Base-by-base conservation (phyloP, 2,797 vertebrate species). In the Pangasius mekongensis region DNA sequence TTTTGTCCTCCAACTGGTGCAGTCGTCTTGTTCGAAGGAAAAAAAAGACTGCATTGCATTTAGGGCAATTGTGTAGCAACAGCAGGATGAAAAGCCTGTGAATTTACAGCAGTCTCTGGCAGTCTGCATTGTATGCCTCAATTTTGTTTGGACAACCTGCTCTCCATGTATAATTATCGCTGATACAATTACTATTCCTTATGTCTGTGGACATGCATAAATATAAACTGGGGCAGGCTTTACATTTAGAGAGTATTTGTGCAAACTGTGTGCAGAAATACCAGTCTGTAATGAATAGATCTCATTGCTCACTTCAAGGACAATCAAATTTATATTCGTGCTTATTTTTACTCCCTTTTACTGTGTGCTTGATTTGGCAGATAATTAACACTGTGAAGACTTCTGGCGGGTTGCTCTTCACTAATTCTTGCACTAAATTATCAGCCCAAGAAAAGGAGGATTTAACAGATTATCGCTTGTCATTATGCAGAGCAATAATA, bases 101-200 rank as follows among this genome's bases (percentile, higher is more conserved):
- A 93, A 94, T 95, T 94, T 95, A 93, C 90, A 89, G 85, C 87
- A 83, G 85, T 93, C 85, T 78, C 78, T 87, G 91, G 92, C 89
- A 91, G 84, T 90, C 92, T 90, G 94, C 92, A 92, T 95, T 94
- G 94, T 93, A 94, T 92, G 94, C 95, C 94, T 96, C 94, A 94
- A 92, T 95, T 94, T 94, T 94, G 95, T 96, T 95, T 96, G 92
- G 94, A 95, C 94, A 94, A 94, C 91, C 92, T 91, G 89, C 92
- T 94, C 93, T 93, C 93, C 93, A 94, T 93, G 93, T 95, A 93
- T 96, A 96, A 96, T 96, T 95, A 96, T 93, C 90, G 91, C 92
- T 92, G 94, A 95, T 95, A 94, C 92, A 93, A 96, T 96, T 94
- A 95, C 94, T 92, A 93, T 94, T 92, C 93, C 91, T 91, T 91